A percentile compares a stretch with the other conserved stretches of the same genome.
Conservation (phyloP, 2,113 vertebrate genomes). For the Ardeotis arabs region DNA sequence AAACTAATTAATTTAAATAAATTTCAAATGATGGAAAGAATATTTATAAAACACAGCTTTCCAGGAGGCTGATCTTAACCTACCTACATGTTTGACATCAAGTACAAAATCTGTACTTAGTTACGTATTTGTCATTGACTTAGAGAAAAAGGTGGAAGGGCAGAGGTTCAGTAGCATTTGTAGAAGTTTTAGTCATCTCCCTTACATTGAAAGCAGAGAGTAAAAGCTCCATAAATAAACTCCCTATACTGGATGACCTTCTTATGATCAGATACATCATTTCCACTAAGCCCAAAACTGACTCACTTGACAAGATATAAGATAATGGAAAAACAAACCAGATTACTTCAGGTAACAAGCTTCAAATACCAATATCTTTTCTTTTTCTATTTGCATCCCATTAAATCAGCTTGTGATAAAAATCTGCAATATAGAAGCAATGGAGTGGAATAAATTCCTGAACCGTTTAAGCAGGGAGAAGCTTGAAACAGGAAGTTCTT, state of each 20-base stretch:
- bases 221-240: neutral
- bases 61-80: neutral
- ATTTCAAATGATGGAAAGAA: neutral
- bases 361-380: neutral
- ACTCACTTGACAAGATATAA: neutral
- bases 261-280: neutral
- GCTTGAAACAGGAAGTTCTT: neutral
- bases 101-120: neutral
- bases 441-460: neutral
- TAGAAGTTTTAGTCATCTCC: neutral
- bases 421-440: neutral
- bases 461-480: neutral
- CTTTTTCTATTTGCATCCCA: neutral
- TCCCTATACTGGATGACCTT: neutral
- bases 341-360: neutral
- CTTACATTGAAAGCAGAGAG: neutral
- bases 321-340: neutral
- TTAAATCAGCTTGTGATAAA: neutral
- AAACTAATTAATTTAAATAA: too few relatives aligned
- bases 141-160: neutral
- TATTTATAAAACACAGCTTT: neutral
- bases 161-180: neutral
- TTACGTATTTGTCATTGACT: neutral
- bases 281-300: neutral
- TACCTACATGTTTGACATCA: neutral